phyloP scores from a whole-genome alignment of 1,140 invertebrate genomes.

The Lutraria rhynchaena region DNA sequence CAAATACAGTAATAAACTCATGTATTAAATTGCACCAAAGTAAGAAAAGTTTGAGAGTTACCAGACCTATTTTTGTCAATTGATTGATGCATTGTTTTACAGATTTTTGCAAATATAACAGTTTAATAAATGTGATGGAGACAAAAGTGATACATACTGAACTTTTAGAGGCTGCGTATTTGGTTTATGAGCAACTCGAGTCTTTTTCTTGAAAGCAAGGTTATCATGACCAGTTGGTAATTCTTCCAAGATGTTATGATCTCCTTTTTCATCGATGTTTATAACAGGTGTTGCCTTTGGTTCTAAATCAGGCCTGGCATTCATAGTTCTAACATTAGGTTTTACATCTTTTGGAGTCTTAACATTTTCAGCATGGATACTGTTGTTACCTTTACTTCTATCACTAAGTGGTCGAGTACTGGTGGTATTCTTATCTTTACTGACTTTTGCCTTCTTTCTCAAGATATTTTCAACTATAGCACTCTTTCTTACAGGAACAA shows the following conservation, averaged over 20 bases:
- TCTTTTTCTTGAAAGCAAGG: conserved; percentile 43
- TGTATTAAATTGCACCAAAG: no score
- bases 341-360: neutral
- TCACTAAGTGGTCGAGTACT: no score
- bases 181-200: conserved; percentile 43
- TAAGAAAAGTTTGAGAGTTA: no score
- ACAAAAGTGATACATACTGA: conserved; percentile 23
- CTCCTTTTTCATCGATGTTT: conserved; percentile 28
- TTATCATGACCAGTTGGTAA: conserved; percentile 22
- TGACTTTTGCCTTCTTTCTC: no score
- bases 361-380: neutral
- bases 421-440: no score
- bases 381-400: neutral
- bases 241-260: conserved; percentile 11
- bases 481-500: no score
- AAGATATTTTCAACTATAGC: no score
- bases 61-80: no score
- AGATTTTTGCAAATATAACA: neutral
- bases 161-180: conserved; percentile 41
- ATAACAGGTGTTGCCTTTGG: neutral
- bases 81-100: no score
- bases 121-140: no score
- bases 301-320: neutral
- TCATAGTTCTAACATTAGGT: no score
- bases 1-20: no score